Evolutionary conservation across 2,888 invertebrate genomes (phyloP).

Genomic region (Seira ritae): DNA sequence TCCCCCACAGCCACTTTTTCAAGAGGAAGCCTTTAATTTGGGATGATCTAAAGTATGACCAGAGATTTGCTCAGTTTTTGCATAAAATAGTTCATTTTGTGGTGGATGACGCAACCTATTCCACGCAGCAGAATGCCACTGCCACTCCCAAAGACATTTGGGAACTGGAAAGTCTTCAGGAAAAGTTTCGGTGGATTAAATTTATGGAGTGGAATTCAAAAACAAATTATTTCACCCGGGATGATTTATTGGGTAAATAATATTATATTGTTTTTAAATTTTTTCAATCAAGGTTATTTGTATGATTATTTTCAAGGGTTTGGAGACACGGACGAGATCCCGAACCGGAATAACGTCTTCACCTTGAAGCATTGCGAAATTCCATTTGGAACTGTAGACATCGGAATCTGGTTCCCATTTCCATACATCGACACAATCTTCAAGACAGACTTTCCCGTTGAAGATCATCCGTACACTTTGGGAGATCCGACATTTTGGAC

Average conservation of each 20-base stretch:
- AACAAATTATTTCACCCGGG: conserved; percentile 15
- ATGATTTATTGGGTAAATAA: conserved; percentile 35
- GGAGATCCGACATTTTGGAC: neutral
- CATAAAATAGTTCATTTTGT: conserved; percentile 56
- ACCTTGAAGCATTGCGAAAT: neutral
- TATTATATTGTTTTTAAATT: neutral
- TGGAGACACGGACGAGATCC: conserved; percentile 54
- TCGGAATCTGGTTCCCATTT: neutral
- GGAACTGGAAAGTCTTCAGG: conserved; percentile 25
- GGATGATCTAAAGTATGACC: conserved; percentile 49
- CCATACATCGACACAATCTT: neutral
- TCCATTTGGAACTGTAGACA: neutral
- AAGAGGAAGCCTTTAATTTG: conserved; percentile 57
- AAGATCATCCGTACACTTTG: neutral
- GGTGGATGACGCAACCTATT: conserved; percentile 53
- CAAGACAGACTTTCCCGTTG: neutral
- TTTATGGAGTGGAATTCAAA: conserved; percentile 50
- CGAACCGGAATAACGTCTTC: neutral
- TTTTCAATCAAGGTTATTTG: neutral
- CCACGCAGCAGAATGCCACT: neutral
- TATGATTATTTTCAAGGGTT: no score
- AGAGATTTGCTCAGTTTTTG: conserved; percentile 45
- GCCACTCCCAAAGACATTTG: neutral
- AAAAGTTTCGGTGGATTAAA: conserved; percentile 37
- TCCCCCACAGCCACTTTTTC: neutral